Percentiles rank a stretch among this genome's conserved stretches.
These are phyloP conservation scores for Seriola dumerili DNA, from an alignment of 2,113 vertebrate genomes.

Conservation along the genomic window DNA sequence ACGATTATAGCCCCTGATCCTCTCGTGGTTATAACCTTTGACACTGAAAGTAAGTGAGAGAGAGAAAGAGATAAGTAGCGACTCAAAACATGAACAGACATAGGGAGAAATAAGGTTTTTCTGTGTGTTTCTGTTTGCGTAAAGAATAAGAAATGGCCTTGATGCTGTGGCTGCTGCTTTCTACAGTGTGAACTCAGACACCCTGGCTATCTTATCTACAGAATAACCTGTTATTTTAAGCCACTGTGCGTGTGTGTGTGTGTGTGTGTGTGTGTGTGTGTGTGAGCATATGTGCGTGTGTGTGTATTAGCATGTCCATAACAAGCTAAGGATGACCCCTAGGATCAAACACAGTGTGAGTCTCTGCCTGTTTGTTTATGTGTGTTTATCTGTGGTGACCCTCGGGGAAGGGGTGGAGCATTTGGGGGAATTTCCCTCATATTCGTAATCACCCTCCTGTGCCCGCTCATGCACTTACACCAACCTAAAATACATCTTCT, in stretches of 20 bases:
- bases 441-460: constrained; percentile 45
- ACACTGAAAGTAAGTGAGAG: constrained; percentile 20
- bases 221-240: constrained; percentile 59
- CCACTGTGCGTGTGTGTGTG: constrained; percentile 33
- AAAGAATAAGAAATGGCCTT: background rate
- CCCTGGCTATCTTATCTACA: constrained; percentile 45
- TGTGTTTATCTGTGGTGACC: constrained; percentile 57
- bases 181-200: constrained; percentile 51
- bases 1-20: constrained; percentile 63
- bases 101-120: background rate
- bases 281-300: constrained; percentile 2
- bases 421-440: constrained; percentile 58
- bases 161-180: background rate
- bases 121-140: background rate
- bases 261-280: constrained; percentile 7
- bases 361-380: constrained; percentile 14
- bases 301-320: constrained; percentile 12
- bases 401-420: constrained; percentile 48
- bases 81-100: constrained; percentile 8
- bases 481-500: constrained; percentile 24
- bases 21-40: constrained; percentile 60
- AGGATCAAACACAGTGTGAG: constrained; percentile 16
- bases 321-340: constrained; percentile 20
- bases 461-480: constrained; percentile 17
- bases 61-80: background rate